Percentiles rank a stretch among this genome's conserved stretches.
Conservation (phyloP, 2,888 invertebrate genomes). For the Chouioia cunea region DNA sequence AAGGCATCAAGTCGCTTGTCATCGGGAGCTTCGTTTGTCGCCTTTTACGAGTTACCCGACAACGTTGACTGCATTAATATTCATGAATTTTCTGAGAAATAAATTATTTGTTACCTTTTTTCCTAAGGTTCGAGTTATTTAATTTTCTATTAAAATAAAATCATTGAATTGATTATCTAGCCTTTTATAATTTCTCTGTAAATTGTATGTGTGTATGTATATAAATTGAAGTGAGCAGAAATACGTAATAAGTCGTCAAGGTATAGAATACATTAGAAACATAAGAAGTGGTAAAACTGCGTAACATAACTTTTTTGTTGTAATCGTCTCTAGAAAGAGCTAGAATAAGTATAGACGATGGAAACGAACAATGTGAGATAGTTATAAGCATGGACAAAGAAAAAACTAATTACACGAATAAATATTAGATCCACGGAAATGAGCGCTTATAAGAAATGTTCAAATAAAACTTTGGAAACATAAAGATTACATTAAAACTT, state of each 20-base stretch:
- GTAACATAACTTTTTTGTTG: slow-evolving; percentile 36
- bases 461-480: no score
- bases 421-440: no score
- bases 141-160: no score
- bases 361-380: slow-evolving; percentile 31
- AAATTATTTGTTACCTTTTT: neutral
- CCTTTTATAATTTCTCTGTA: no score
- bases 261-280: slow-evolving; percentile 44
- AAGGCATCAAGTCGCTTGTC: slow-evolving; percentile 50
- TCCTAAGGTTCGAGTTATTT: neutral
- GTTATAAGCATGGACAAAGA: slow-evolving; percentile 43
- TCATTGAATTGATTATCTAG: no score
- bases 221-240: no score
- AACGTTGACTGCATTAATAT: neutral
- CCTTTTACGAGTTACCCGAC: slow-evolving; percentile 14
- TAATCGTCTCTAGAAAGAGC: slow-evolving; percentile 32
- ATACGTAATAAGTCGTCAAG: slow-evolving; percentile 34
- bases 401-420: slow-evolving; percentile 52
- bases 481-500: no score
- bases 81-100: neutral
- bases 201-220: no score
- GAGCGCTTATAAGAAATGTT: no score
- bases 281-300: slow-evolving; percentile 38
- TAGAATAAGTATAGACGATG: slow-evolving; percentile 30
- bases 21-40: slow-evolving; percentile 19